Evolutionary conservation across 2,888 invertebrate genomes (phyloP), one percentile per base, ranked within the genome.

Genomic region (Auanema sp.): DNA sequence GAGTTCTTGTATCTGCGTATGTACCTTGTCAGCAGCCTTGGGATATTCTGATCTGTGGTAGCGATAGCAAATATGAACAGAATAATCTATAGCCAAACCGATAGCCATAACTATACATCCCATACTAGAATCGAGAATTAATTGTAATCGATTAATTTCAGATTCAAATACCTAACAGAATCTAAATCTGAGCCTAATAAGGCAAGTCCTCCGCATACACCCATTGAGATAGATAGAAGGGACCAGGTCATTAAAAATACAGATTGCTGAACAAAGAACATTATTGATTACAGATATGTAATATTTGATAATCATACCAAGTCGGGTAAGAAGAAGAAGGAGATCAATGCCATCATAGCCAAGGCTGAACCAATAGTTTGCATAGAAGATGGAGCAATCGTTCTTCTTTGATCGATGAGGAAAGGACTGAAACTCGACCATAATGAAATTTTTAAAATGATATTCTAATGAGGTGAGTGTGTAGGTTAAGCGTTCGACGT

Each of bases 231-330:
- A 11, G 82, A 82, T 25, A 82, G 72, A 41, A 82, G 75, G n/a
- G 82, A 81, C 71, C 78, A 83, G 6, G 82, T 80, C 80, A 82
- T 83, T 59, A 80, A 64, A 69, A 82, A 82, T 25, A 83, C 82
- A 18, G 82, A 83, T 44, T 76, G 81, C 77, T 80, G 64, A 51
- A 76, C 6, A 55, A 4, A 24, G 42, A 41, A 1, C 21, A 33
- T 33, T 8, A 33, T 33, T 8, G 8, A 41, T 16, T 40, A 16
- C 18, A 23, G 40, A n/a, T 47, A 2, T 14, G n/a, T n/a, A n/a
- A n/a, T 3, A 52, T 12, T 52, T 18, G 21, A 25, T 47, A 49
- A 42, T 51, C 53, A 44, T 41, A 77, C 79, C 52, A 67, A 74
- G 63, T 82, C 82, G 14, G 82, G 82, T 18, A 82, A 69, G 75